Evolutionary conservation across 1,140 invertebrate genomes (phyloP), one percentile per base, ranked within the genome.

Genomic region (Drosophila kanapiae): DNA sequence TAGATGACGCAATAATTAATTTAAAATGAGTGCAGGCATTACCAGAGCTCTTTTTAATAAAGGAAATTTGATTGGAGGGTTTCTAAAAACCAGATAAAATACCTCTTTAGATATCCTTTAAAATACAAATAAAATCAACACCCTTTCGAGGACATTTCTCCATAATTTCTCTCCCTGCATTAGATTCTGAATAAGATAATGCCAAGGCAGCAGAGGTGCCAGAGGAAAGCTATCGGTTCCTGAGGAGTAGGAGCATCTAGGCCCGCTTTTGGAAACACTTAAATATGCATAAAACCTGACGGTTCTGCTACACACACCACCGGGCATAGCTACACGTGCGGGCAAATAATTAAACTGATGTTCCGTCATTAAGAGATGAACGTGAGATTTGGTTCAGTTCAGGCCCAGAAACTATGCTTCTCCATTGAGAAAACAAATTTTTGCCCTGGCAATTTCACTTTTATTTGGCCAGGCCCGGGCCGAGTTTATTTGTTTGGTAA

Each of bases 351-450:
- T 86, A 87, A 87, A 83, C 43, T 56, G 60, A 72, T 72, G 79
- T 51, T 63, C 68, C 80, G 82, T 80, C 84, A 87, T 87, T 87
- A 87, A 81, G 64, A 87, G 84, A 87, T 87, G 80, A 75, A 87
- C 84, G 84, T 87, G 84, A 87, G 84, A 87, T 87, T 87, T 78
- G 45, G 51, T 31, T 72, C 72, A 67, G 69, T 76, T 70, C 16
- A 27, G 43, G n/a, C 18, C 18, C 65, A 51, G 37, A 69, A 54
- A 45, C 37, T 51, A 38, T 56, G 37, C 42, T 23, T 43, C 53
- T 38, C 53, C 60, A 58, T 78, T 76, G 38, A 63, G 47, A 60
- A 67, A 79, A 63, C 67, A 72, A 61, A 69, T 59, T 79, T 56
- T 49, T 78, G 51, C n/a, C 42, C 4, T 37, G 62, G 58, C 60